Base-by-base conservation (phyloP, 2,113 vertebrate species). In the Microtus richardsoni region DNA sequence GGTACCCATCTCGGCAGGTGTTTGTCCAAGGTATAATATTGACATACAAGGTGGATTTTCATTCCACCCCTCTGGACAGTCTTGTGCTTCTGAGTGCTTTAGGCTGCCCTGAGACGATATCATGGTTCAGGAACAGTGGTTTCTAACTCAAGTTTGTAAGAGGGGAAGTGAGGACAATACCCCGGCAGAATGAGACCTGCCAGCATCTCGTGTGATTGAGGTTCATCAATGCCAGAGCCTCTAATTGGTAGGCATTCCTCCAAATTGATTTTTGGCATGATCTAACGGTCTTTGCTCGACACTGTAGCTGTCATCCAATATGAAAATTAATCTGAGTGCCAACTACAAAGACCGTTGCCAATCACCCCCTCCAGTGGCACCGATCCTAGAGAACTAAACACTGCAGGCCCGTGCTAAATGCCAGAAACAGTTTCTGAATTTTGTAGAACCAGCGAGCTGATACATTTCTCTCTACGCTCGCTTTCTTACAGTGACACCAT, bases 401-500 rank as follows among this genome's bases (percentile, higher is more conserved):
- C 14, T 14, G 39, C 3, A 39, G 14, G 62, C n/a, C 52, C n/a
- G 13, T 0, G 26, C 33, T 58, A 4, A 5, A 22, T 14, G 17
- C 7, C 62, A 82, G 36, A 33, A 41, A 41, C 0, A 41, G 49
- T 36, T 85, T 58, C 41, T 77, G 74, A 60, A 39, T 19, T 77
- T 8, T 52, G 28, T 16, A n/a, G 66, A 73, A 10, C 26, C 26
- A 62, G 6, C 0, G 4, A n/a, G 39, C 39, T n/a, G 47, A 10
- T 12, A 44, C 0, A 0, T 16, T 1, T 41, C 10, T 4, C 9
- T 58, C 26, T 49, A 58, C 7, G 33, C 2, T 33, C 33, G 8
- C 2, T 22, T n/a, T 22, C 28, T 70, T n/a, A 7, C 28, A 47
- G 1, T 1, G 17, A 87, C 7, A 14, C 0, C 44, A 36, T 1